Conservation (phyloP, 2,888 invertebrate genomes). For the Eupithecia subfuscata region DNA sequence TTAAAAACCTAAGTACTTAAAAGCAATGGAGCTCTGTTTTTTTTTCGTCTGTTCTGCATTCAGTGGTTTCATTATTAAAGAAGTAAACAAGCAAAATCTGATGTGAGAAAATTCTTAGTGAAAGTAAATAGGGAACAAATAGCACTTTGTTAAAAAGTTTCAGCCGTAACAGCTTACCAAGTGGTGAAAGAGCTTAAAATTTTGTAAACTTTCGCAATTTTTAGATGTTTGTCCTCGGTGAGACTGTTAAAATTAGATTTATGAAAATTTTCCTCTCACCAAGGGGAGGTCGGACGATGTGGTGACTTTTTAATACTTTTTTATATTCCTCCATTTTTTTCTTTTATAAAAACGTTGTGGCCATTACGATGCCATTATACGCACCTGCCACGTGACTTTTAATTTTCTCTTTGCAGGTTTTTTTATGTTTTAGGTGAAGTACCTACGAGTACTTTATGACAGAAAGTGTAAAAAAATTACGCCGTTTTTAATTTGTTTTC, state of each 20-base stretch:
- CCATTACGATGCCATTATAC: conserved; percentile 52
- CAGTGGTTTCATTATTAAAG: background rate
- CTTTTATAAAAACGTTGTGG: conserved; percentile 50
- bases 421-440: conserved; percentile 21
- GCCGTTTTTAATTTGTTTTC: background rate
- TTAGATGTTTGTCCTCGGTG: conserved; percentile 46
- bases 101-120: background rate
- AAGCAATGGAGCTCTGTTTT: too few relatives aligned
- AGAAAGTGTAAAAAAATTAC: background rate
- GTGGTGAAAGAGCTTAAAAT: conserved; percentile 32
- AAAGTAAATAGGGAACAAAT: conserved; percentile 11
- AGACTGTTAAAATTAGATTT: conserved; percentile 61
- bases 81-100: background rate
- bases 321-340: conserved; percentile 48
- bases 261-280: conserved; percentile 51
- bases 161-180: conserved; percentile 28
- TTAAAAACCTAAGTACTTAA: too few relatives aligned
- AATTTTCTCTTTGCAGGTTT: conserved; percentile 28
- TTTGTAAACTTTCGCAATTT: conserved; percentile 46
- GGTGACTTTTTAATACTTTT: conserved; percentile 65
- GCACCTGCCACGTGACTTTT: conserved; percentile 53
- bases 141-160: conserved; percentile 25
- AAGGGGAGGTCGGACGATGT: conserved; percentile 56
- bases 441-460: background rate
- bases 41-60: background rate